phyloP scores from a whole-genome alignment of 2,888 invertebrate species.

The Teinopalpus imperialis region DNA sequence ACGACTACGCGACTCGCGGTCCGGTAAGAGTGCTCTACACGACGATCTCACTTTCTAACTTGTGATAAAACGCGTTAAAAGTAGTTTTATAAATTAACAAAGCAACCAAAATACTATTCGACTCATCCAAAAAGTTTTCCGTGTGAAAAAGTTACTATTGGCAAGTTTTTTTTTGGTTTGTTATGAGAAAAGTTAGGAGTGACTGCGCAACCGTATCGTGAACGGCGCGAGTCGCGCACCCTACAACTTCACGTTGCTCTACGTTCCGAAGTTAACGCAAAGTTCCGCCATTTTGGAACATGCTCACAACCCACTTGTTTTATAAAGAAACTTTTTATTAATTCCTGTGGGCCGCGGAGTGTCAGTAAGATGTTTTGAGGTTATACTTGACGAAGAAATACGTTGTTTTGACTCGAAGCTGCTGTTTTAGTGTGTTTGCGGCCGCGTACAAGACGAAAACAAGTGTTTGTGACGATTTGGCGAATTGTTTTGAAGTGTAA shows the following conservation, averaged over 20 bases:
- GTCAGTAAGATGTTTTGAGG: slow-evolving; percentile 82
- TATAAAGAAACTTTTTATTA: slow-evolving; percentile 84
- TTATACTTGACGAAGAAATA: slow-evolving; percentile 72
- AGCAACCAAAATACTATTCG: slow-evolving; percentile 47
- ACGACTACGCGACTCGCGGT: slow-evolving; percentile 71
- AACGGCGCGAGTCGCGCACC: slow-evolving; percentile 69
- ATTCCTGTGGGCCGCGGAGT: slow-evolving; percentile 82
- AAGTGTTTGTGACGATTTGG: slow-evolving; percentile 64
- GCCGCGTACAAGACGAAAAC: slow-evolving; percentile 43
- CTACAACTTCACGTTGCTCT: slow-evolving; percentile 80
- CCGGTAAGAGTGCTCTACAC: slow-evolving; percentile 52
- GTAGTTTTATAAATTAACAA: slow-evolving; percentile 45
- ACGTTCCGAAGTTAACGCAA: slow-evolving; percentile 82
- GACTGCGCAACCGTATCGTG: slow-evolving; percentile 62
- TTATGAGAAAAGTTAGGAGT: slow-evolving; percentile 72
- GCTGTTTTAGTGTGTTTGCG: slow-evolving; percentile 50
- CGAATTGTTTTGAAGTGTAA: slow-evolving; percentile 78
- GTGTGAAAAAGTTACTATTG: slow-evolving; percentile 41
- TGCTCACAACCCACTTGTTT: slow-evolving; percentile 83
- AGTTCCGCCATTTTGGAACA: slow-evolving; percentile 84
- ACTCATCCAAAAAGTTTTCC: slow-evolving; percentile 44
- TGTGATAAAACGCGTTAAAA: slow-evolving; percentile 44
- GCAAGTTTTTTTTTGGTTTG: slow-evolving; percentile 62
- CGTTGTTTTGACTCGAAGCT: slow-evolving; percentile 60
- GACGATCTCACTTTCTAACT: slow-evolving; percentile 56